These are phyloP conservation scores for Coracias cyanogaster DNA, from an alignment of 2,797 vertebrate species.

Conservation along the genomic window DNA sequence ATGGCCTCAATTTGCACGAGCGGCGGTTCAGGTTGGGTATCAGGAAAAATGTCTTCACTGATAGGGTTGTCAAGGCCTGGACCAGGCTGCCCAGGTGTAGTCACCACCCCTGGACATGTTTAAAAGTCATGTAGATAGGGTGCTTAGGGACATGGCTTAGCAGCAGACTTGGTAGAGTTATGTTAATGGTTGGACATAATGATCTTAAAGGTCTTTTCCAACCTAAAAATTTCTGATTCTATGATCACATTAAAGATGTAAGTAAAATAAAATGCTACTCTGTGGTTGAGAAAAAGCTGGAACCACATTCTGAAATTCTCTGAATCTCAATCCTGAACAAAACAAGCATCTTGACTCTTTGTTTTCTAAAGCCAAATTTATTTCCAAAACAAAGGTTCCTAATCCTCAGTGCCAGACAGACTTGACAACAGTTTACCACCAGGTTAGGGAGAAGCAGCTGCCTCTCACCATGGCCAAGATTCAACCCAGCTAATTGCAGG, in stretches of 20 bases:
- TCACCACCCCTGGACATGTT: no score
- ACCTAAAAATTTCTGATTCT: no score
- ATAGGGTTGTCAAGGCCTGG: no score
- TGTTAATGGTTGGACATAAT: no score
- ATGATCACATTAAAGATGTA: neutral
- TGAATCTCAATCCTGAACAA: neutral
- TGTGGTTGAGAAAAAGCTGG: neutral
- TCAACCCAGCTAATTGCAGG: neutral
- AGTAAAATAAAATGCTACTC: neutral
- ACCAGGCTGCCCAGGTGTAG: no score
- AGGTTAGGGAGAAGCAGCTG: neutral
- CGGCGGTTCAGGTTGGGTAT: no score
- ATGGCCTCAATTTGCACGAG: no score
- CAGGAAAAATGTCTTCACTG: no score
- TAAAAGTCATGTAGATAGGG: no score
- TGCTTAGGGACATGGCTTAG: no score
- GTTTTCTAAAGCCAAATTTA: neutral
- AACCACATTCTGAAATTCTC: neutral
- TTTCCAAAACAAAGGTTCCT: neutral
- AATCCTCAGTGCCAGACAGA: neutral
- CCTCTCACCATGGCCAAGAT: neutral
- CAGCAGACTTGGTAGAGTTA: no score
- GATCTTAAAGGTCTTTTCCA: no score
- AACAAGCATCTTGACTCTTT: neutral
- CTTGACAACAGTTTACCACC: neutral